Percentiles rank a stretch among this genome's conserved stretches.
Conservation (phyloP, 2,113 vertebrate species). For the Chloropsis hardwickii region DNA sequence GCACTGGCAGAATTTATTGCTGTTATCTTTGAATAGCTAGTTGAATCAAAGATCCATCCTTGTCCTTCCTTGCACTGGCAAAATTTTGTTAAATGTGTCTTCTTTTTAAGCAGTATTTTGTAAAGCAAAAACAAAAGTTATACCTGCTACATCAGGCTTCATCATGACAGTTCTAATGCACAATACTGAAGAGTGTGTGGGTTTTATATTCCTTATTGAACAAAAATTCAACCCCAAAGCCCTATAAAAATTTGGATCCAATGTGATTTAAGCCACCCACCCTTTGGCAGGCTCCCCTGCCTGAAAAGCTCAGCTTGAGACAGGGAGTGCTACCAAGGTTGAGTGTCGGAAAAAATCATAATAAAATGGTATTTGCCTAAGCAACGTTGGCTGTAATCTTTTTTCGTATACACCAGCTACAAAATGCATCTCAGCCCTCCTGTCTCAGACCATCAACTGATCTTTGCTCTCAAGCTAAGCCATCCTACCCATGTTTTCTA, state of each 20-base stretch:
- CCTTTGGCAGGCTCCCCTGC: conserved; percentile 17
- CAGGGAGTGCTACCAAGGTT: neutral
- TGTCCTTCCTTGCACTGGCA: neutral
- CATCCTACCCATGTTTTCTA: neutral
- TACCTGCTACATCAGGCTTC: neutral
- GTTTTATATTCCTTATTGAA: neutral
- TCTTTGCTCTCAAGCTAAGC: neutral
- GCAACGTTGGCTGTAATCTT: neutral
- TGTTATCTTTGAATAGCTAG: neutral
- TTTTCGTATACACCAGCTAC: neutral
- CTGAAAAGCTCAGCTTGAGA: conserved; percentile 34
- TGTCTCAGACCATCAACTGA: neutral
- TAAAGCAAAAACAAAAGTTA: neutral
- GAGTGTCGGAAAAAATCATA: neutral
- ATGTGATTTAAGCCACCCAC: conserved; percentile 26
- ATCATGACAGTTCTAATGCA: neutral
- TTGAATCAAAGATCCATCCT: neutral
- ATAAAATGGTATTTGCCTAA: neutral
- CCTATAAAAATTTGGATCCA: neutral
- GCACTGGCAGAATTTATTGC: neutral
- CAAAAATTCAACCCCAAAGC: neutral
- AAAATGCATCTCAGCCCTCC: neutral
- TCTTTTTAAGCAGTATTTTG: neutral
- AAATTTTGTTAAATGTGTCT: neutral
- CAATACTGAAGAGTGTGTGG: neutral